Evolutionary conservation across 2,888 invertebrate genomes (phyloP).

Genomic region (Tortrix viridana): DNA sequence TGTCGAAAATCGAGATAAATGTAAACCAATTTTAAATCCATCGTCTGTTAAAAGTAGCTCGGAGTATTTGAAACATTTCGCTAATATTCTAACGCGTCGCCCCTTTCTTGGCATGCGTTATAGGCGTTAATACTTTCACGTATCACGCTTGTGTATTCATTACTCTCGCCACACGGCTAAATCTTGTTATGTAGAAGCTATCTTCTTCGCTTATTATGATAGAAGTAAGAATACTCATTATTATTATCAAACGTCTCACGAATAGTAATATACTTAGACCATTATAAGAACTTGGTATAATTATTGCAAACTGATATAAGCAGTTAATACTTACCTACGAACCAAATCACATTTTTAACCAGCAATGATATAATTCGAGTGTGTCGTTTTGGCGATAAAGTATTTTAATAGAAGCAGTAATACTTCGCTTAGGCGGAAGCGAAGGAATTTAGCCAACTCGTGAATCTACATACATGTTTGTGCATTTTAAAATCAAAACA

Average conservation of each 20-base stretch:
- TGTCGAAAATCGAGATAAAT: too few relatives aligned
- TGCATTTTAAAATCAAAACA: too few relatives aligned
- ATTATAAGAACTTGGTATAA: neutral
- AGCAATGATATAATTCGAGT: too few relatives aligned
- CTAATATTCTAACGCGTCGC: constrained; percentile 7
- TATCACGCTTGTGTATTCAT: constrained; percentile 59
- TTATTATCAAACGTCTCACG: neutral
- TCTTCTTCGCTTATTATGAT: constrained; percentile 4
- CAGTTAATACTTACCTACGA: too few relatives aligned
- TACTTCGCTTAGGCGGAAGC: too few relatives aligned
- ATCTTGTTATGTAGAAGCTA: constrained; percentile 13
- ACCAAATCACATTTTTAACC: too few relatives aligned
- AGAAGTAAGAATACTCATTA: neutral
- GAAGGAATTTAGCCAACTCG: too few relatives aligned
- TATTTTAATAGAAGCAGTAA: too few relatives aligned
- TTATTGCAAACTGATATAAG: neutral
- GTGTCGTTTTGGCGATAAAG: too few relatives aligned
- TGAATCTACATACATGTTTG: too few relatives aligned
- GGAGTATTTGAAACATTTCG: neutral
- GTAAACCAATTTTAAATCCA: too few relatives aligned
- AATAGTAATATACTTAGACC: neutral
- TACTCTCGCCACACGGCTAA: constrained; percentile 2
- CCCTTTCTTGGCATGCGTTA: constrained; percentile 5
- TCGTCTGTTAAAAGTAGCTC: too few relatives aligned
- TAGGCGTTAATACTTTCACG: constrained; percentile 25